These are phyloP conservation scores for Perodicticus potto DNA, from an alignment of 2,797 vertebrate genomes.

Conservation along the genomic window DNA sequence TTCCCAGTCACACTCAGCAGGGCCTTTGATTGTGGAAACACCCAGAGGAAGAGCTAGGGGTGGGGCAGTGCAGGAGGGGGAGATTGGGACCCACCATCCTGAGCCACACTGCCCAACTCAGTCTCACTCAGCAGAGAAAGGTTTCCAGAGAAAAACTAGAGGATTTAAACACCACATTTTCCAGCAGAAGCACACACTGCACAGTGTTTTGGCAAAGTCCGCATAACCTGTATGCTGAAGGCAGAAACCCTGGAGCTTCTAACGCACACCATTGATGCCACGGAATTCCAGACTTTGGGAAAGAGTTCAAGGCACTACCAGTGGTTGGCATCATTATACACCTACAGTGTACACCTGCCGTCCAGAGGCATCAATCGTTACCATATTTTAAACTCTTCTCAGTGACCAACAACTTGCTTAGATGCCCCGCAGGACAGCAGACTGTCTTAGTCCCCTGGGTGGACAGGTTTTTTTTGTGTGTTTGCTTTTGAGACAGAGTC, in stretches of 20 bases:
- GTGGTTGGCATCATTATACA: neutral
- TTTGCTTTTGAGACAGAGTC: too few species aligned
- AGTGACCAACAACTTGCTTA: neutral
- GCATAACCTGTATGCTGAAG: neutral
- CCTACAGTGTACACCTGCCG: neutral
- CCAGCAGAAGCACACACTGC: neutral
- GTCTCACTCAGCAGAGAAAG: neutral
- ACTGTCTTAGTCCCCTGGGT: neutral
- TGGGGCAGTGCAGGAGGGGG: neutral
- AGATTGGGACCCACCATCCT: neutral
- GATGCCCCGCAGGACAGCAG: neutral
- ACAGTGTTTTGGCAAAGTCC: neutral
- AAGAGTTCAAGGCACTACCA: neutral
- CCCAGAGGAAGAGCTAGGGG: constrained; percentile 40
- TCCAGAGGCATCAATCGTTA: neutral
- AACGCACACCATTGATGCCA: neutral
- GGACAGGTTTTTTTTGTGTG: too few species aligned
- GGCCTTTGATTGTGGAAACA: constrained; percentile 59
- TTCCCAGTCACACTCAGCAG: constrained; percentile 6
- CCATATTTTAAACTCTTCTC: neutral
- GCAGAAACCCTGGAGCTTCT: neutral
- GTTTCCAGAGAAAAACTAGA: neutral
- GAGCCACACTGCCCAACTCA: neutral
- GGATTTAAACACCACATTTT: neutral
- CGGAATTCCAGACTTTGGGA: neutral